Percentiles rank a stretch among this genome's conserved stretches.
Conservation (phyloP, 2,797 vertebrate species). For the Eulemur coronatus region DNA sequence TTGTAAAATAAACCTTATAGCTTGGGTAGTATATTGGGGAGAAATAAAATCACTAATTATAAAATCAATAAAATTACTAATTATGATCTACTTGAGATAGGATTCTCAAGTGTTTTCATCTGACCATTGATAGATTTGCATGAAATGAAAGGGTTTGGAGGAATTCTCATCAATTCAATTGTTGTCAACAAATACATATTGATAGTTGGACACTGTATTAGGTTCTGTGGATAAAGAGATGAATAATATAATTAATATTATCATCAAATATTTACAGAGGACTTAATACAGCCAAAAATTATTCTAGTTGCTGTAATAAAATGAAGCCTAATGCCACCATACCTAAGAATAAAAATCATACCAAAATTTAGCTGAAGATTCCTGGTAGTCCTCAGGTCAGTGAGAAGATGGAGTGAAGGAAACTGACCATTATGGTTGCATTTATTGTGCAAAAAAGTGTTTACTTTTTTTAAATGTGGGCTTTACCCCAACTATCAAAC, state of each 20-base stretch:
- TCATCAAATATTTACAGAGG: conserved; percentile 38
- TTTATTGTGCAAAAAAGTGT: not conserved
- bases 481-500: not conserved
- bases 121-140: conserved; percentile 12
- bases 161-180: conserved; percentile 51
- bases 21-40: not conserved
- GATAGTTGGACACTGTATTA: not conserved
- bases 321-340: not conserved
- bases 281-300: not conserved
- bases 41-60: conserved; percentile 23
- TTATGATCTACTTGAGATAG: not conserved
- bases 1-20: not conserved
- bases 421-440: not conserved
- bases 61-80: conserved; percentile 11
- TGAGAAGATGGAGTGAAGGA: not conserved
- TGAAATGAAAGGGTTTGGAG: conserved; percentile 36
- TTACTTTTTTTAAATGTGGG: not conserved
- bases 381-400: not conserved
- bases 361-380: not conserved
- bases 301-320: not conserved
- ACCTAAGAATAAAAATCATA: not conserved
- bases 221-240: conserved; percentile 21
- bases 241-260: not conserved
- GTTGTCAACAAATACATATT: conserved; percentile 45
- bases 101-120: conserved; percentile 8